Conservation (phyloP, 1,140 invertebrate genomes). For the Stenopsyche tienmushanensis region DNA sequence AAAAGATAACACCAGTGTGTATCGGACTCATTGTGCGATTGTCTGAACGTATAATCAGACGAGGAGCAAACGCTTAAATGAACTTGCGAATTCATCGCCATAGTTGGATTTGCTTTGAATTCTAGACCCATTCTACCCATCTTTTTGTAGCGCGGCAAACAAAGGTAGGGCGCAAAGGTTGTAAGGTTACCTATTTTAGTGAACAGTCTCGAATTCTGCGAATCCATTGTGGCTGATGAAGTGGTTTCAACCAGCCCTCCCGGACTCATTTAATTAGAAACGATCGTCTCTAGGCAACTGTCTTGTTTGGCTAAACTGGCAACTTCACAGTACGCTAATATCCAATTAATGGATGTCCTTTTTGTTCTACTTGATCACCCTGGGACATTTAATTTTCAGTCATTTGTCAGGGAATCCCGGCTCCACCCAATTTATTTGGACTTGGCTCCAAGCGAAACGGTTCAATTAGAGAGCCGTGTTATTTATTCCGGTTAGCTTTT, state of each 20-base stretch:
- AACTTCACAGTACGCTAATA: constrained; percentile 1
- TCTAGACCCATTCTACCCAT: neutral
- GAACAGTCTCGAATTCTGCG: neutral
- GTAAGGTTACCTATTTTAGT: neutral
- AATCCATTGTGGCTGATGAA: neutral
- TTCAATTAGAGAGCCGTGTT: constrained; percentile 5
- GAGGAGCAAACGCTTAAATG: neutral
- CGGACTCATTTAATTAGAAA: neutral
- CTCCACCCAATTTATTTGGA: constrained; percentile 2
- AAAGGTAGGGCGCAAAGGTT: neutral
- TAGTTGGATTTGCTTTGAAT: neutral
- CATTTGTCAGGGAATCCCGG: constrained; percentile 2
- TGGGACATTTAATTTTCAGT: constrained; percentile 14
- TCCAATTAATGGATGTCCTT: constrained; percentile 6
- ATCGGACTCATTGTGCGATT: no score
- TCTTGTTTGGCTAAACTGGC: neutral
- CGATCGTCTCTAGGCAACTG: neutral
- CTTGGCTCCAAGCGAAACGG: neutral
- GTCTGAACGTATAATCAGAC: neutral
- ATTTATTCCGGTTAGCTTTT: constrained; percentile 9
- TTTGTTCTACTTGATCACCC: neutral
- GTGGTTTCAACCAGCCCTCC: neutral
- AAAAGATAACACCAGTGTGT: no score
- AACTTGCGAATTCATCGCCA: neutral
- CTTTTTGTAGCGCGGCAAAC: neutral